These are phyloP conservation scores for Enchytraeus crypticus DNA, from an alignment of 2,888 invertebrate species.

Conservation along the genomic window DNA sequence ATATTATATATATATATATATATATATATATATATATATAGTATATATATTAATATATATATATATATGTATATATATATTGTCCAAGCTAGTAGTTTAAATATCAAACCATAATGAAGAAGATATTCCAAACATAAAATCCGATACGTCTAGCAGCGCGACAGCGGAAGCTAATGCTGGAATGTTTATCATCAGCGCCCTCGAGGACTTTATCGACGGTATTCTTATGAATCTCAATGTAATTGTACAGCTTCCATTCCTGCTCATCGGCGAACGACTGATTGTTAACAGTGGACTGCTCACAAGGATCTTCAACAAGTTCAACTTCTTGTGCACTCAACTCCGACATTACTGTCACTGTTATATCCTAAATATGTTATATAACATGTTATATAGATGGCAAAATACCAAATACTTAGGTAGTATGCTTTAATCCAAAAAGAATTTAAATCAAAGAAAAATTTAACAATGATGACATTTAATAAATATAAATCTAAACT, in stretches of 20 bases:
- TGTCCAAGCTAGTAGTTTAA: no score
- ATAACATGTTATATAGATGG: no score
- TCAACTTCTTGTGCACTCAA: slow-evolving; percentile 39
- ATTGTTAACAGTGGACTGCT: slow-evolving; percentile 40
- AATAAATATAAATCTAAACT: no score
- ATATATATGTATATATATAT: no score
- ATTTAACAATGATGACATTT: no score
- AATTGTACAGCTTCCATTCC: slow-evolving; percentile 44
- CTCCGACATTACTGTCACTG: slow-evolving; percentile 41
- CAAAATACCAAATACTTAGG: no score
- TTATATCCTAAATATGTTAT: no score
- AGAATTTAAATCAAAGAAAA: no score
- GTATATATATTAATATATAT: no score
- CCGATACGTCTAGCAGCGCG: slow-evolving; percentile 44
- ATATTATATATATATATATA: no score
- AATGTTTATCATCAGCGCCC: slow-evolving; percentile 40
- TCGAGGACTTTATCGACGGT: slow-evolving; percentile 42
- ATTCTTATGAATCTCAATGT: slow-evolving; percentile 39
- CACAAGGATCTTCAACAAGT: slow-evolving; percentile 37
- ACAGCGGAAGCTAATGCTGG: slow-evolving; percentile 44
- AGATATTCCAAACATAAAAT: slow-evolving; percentile 48
- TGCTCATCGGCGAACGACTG: slow-evolving; percentile 44
- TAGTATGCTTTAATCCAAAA: no score
- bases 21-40: no score
- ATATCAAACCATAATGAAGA: slow-evolving; percentile 40